Evolutionary conservation across 1,140 invertebrate genomes (phyloP).

Genomic region (Heterodera schachtii): DNA sequence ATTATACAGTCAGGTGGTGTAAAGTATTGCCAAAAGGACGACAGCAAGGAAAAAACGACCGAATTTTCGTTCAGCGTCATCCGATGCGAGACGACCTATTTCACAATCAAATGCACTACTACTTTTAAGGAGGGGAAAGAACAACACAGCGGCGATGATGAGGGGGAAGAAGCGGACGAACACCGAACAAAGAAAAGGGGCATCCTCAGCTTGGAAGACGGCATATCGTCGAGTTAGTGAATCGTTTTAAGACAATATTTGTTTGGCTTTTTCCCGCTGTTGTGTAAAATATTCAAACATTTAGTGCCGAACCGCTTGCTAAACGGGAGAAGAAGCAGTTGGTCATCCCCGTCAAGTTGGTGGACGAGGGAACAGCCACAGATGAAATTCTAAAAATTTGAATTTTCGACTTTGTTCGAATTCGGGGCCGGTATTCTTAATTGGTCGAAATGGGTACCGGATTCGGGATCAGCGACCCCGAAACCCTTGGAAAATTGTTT

Average conservation of each 20-base stretch:
- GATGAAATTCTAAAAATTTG: too few species aligned
- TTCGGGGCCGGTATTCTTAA: too few species aligned
- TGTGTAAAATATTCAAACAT: not conserved
- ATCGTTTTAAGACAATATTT: not conserved
- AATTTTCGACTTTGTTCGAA: too few species aligned
- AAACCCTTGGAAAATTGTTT: too few species aligned
- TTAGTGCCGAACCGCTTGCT: constrained; percentile 8
- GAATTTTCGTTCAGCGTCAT: constrained; percentile 25
- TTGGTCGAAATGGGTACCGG: too few species aligned
- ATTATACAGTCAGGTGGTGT: too few species aligned
- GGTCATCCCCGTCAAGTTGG: constrained; percentile 31
- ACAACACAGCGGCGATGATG: not conserved
- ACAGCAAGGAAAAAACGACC: not conserved
- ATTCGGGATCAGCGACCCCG: too few species aligned
- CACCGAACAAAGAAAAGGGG: constrained; percentile 13
- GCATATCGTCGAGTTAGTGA: constrained; percentile 18
- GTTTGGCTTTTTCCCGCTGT: not conserved
- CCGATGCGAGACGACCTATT: not conserved
- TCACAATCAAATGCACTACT: constrained; percentile 7
- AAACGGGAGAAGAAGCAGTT: constrained; percentile 30
- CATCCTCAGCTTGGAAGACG: constrained; percentile 27
- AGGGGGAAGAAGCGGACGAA: constrained; percentile 6
- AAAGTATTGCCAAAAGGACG: too few species aligned
- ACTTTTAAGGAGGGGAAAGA: not conserved
- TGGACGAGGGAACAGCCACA: constrained; percentile 29